Percentiles rank a stretch among this genome's conserved stretches.
phyloP scores from a whole-genome alignment of 2,888 invertebrate species.

The Drosophila austrosaltans region DNA sequence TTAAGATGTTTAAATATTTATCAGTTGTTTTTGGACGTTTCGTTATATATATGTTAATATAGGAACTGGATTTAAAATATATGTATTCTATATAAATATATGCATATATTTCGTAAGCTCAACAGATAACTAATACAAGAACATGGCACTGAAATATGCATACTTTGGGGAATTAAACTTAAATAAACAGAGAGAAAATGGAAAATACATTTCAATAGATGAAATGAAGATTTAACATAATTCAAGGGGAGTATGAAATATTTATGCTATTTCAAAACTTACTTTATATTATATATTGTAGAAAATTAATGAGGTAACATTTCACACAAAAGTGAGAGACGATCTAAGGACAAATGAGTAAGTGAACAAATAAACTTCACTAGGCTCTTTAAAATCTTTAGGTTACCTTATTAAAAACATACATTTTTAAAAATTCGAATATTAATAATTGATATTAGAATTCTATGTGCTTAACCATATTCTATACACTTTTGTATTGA shows the following conservation, averaged over 20 bases:
- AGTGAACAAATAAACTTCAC: too few species aligned
- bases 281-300: too few species aligned
- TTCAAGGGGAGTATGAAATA: not conserved
- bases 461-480: too few species aligned
- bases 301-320: not conserved
- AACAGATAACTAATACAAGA: not conserved
- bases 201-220: not conserved
- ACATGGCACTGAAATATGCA: not conserved
- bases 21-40: constrained; percentile 29
- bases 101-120: constrained; percentile 1
- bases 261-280: not conserved
- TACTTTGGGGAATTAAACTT: not conserved
- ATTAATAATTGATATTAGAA: too few species aligned
- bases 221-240: not conserved
- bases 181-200: not conserved
- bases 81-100: constrained; percentile 1
- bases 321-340: not conserved
- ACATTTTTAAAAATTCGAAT: too few species aligned
- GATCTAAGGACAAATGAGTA: too few species aligned
- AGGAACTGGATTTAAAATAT: constrained; percentile 29
- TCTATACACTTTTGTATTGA: too few species aligned
- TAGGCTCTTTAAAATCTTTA: too few species aligned
- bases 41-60: constrained; percentile 40
- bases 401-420: too few species aligned
- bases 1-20: constrained; percentile 57